Evolutionary conservation across 1,140 invertebrate species (phyloP), one percentile per base, ranked within the genome.

Genomic region (Bicyclus anynana): DNA sequence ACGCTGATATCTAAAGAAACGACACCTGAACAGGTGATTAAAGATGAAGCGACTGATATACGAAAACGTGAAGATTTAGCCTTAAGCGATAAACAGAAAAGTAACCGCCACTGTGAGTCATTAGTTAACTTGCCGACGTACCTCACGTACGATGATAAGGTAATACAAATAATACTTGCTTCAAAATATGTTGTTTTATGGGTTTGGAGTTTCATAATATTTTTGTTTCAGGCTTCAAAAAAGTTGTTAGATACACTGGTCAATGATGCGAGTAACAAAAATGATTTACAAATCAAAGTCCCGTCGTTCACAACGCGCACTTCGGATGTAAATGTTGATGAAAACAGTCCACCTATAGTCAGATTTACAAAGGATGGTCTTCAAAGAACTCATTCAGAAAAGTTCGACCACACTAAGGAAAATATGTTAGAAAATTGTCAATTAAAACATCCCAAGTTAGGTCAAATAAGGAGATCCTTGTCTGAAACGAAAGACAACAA

Each of bases 111-210:
- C 14, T 84, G 74, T 26, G 78, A 75, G 52, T 95, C 94, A 16
- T 90, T 95, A 46, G 89, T 95, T 17, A 93, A 94, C 81, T 78
- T 96, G 26, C 94, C 94, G 0, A 95, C 94, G 1, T 95, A 94
- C 77, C 83, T 95, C 1, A 91, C 90, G 54, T 90, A 92, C 66
- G 92, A 91, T 62, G 93, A 94, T 74, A 93, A 93, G 87, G 92
- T 94, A 80, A 55, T 12, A 12, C n/a, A 29, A 10, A 10, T 12
- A 12, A 23, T 23, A 23, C 23, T 33, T 33, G 29, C 3, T 4
- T 12, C 10, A 6, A 12, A 33, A 33, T 33, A 33, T 12, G 7
- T n/a, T 10, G 5, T 27, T 27, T 27, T 27, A 27, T 1, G 16
- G 17, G 12, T 17, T 16, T 29, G 5, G 13, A 50, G 5, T 44